Evolutionary conservation across 2,888 invertebrate species (phyloP).

Genomic region (Tridacna crocea): DNA sequence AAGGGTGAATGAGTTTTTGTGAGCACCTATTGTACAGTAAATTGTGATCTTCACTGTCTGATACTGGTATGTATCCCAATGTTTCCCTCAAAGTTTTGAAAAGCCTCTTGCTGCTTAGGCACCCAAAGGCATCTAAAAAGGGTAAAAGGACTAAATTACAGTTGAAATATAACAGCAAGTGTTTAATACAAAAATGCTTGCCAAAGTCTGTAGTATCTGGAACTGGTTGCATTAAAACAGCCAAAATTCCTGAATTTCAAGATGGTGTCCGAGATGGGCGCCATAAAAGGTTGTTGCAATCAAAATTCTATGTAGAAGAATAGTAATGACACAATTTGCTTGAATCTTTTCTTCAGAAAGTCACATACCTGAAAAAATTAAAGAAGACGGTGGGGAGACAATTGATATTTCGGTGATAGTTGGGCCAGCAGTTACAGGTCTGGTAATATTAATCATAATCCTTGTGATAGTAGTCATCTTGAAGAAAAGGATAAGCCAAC

Average conservation of each 20-base stretch:
- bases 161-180: no score
- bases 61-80: no score
- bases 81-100: background rate
- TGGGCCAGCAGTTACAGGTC: background rate
- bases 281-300: no score
- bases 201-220: no score
- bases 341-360: background rate
- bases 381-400: background rate
- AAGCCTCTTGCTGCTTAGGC: background rate
- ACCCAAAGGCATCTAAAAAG: background rate
- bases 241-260: no score
- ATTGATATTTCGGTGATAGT: background rate
- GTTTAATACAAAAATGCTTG: no score
- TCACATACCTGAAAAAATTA: background rate
- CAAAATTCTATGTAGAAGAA: background rate
- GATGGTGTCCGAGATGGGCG: no score
- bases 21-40: no score
- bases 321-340: background rate
- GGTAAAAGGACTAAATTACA: background rate
- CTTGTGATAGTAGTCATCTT: background rate
- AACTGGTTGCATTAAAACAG: no score
- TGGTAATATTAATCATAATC: background rate
- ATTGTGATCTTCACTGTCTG: no score
- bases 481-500: background rate
- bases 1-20: no score